Evolutionary conservation across 2,888 invertebrate genomes (phyloP).

Genomic region (Papilio demoleus): DNA sequence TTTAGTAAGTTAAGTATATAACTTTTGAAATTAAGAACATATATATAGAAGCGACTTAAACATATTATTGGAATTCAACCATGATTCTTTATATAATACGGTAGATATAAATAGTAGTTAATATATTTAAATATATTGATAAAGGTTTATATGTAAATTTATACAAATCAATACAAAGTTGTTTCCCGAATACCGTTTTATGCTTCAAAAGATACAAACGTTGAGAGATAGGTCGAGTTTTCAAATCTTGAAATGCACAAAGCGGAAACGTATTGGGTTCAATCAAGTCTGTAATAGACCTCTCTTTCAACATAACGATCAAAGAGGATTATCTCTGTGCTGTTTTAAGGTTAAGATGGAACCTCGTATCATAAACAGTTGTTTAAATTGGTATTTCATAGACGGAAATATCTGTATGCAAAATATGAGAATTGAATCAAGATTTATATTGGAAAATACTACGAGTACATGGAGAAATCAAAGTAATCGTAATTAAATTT

Average conservation of each 20-base stretch:
- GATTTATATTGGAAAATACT: no score
- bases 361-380: background rate
- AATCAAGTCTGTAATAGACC: slow-evolving; percentile 18
- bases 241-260: slow-evolving; percentile 20
- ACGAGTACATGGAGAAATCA: no score
- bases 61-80: no score
- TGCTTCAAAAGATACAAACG: slow-evolving; percentile 5
- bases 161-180: background rate
- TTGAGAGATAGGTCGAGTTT: slow-evolving; percentile 13
- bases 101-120: background rate
- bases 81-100: background rate
- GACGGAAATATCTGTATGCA: background rate
- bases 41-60: no score
- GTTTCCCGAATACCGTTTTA: background rate
- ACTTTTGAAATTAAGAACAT: background rate
- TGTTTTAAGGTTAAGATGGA: background rate
- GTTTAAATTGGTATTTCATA: background rate
- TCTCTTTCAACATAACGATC: slow-evolving; percentile 19
- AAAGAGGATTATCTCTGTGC: background rate
- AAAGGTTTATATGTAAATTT: background rate
- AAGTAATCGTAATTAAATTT: no score
- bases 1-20: background rate
- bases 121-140: no score
- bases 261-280: slow-evolving; percentile 23
- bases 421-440: no score